Percentiles rank a stretch among this genome's conserved stretches.
Evolutionary conservation across 2,113 vertebrate species (phyloP).

Genomic region (Furnarius figulus): DNA sequence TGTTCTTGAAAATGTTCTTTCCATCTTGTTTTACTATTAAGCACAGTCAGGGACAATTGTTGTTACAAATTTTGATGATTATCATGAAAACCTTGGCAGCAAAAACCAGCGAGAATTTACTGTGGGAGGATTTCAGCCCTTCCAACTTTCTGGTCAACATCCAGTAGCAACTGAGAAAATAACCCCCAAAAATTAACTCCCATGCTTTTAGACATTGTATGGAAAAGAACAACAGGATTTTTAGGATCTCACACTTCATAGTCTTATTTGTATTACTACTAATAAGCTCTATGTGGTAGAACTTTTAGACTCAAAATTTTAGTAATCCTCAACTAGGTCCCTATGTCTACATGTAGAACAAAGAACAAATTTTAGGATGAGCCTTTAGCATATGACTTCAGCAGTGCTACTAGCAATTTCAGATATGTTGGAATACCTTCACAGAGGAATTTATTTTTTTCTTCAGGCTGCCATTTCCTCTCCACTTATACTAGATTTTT

Average conservation of each 20-base stretch:
- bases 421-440: neutral
- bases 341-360: neutral
- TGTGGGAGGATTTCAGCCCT: neutral
- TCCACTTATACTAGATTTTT: neutral
- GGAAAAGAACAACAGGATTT: neutral
- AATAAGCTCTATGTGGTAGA: neutral
- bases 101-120: neutral
- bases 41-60: neutral
- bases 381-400: neutral
- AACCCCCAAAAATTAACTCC: neutral
- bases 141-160: neutral
- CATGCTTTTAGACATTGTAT: neutral
- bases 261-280: neutral
- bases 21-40: conserved; percentile 15
- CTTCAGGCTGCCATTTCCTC: neutral
- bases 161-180: neutral
- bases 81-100: conserved; percentile 20
- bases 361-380: neutral
- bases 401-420: neutral
- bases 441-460: neutral
- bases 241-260: neutral
- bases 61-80: conserved; percentile 8
- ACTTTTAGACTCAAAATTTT: neutral
- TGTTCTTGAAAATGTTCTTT: conserved; percentile 44
- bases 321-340: neutral